Percentiles rank a stretch among this genome's conserved stretches.
Evolutionary conservation across 2,888 invertebrate genomes (phyloP).

Genomic region (Cyrtodaria siliqua): DNA sequence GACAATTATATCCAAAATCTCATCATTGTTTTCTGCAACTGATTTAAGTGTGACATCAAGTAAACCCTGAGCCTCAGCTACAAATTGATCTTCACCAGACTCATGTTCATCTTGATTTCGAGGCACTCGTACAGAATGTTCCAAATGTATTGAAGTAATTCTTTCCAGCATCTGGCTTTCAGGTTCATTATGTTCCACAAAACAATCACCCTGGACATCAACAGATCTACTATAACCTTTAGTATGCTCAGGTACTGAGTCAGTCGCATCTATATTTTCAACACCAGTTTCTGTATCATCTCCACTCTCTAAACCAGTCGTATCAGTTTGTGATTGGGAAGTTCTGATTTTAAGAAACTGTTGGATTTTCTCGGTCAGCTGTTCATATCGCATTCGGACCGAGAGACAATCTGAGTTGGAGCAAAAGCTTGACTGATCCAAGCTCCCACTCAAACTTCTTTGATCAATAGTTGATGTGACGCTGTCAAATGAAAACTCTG

Average conservation of each 20-base stretch:
- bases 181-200: constrained; percentile 47
- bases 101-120: background rate
- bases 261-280: too few species aligned
- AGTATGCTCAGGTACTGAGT: too few species aligned
- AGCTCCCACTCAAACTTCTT: constrained; percentile 49
- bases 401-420: constrained; percentile 46
- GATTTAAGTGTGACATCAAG: background rate
- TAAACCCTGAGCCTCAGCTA: constrained; percentile 9
- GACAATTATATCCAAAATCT: constrained; percentile 7
- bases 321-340: background rate
- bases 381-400: constrained; percentile 56
- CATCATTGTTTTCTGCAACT: background rate
- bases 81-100: constrained; percentile 20
- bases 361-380: constrained; percentile 49
- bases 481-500: constrained; percentile 65
- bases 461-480: constrained; percentile 43
- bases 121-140: constrained; percentile 48
- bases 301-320: background rate
- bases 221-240: too few species aligned
- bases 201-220: constrained; percentile 27
- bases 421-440: constrained; percentile 43
- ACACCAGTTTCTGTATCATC: background rate
- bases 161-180: constrained; percentile 48
- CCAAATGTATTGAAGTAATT: constrained; percentile 56
- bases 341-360: constrained; percentile 40